Evolutionary conservation across 2,888 invertebrate species (phyloP), one percentile per base, ranked within the genome.

Genomic region (Drosophila seclusa): DNA sequence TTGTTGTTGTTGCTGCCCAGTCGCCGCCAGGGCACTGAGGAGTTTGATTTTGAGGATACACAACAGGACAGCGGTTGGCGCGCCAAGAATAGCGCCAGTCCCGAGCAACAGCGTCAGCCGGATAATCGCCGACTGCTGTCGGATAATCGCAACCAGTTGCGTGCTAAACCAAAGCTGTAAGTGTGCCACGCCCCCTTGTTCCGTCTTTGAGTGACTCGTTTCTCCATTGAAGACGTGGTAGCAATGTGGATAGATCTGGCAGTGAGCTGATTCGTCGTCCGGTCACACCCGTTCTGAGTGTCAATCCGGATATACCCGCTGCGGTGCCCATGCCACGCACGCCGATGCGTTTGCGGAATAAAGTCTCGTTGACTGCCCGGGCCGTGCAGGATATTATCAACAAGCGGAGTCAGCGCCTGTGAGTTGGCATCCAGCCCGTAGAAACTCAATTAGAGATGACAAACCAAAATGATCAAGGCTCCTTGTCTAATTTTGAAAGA

Each of bases 251-350:
- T 62, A 80, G 86, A 86, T 80, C 82, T 68, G 84, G 86, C 67
- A 88, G 83, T 68, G 87, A 89, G 53, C 32, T 71, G 60, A 54
- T 68, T 21, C 88, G 88, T 68, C 91, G 92, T 55, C 90, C 91
- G 18, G 74, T 91, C 48, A 91, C 91, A 55, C 92, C 91, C 31
- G 83, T 87, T 31, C 71, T 91, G 53, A 79, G 73, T 52, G 80
- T 83, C 10, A 85, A 85, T 71, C 83, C 91, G 32, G 87, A 92
- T 82, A 78, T 86, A 54, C 89, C 90, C 60, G 85, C 89, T 32
- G 92, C 91, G 40, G 74, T 80, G 61, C 91, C 91, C 42, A 68
- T 88, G 82, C 90, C 91, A 16, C 83, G 92, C 64, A 91, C 92
- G 70, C 91, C 91, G 24, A 87, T 91, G 73, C 90, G 90, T 58